Conservation (phyloP, 2,888 invertebrate genomes). For the Caenorhabditis angaria region DNA sequence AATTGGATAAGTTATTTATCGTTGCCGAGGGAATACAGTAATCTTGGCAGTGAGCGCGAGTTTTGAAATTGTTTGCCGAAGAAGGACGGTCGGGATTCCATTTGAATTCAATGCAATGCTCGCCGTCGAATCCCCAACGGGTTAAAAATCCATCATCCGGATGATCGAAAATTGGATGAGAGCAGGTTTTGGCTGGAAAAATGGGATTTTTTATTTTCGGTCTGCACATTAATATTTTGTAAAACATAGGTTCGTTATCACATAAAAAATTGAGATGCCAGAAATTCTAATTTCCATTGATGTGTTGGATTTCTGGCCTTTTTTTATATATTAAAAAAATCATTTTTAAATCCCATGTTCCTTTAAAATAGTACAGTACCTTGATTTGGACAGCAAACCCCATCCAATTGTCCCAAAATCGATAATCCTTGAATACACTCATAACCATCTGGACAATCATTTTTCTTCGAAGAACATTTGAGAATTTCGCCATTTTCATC, state of each 20-base stretch:
- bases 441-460: slow-evolving; percentile 50
- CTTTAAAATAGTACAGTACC: slow-evolving; percentile 12
- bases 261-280: too few relatives aligned
- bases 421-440: slow-evolving; percentile 67
- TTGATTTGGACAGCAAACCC: slow-evolving; percentile 63
- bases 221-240: too few relatives aligned
- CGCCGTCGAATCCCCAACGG: slow-evolving; percentile 64
- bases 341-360: background rate
- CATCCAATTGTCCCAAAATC: slow-evolving; percentile 52
- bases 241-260: too few relatives aligned
- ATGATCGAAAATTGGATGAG: slow-evolving; percentile 55
- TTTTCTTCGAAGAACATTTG: slow-evolving; percentile 53
- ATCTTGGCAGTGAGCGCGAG: slow-evolving; percentile 57
- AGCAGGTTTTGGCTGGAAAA: slow-evolving; percentile 51
- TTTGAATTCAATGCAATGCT: slow-evolving; percentile 51
- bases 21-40: too few relatives aligned
- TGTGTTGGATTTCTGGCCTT: too few relatives aligned
- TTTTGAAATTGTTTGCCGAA: slow-evolving; percentile 62
- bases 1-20: background rate
- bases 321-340: background rate
- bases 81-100: slow-evolving; percentile 63
- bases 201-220: background rate
- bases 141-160: slow-evolving; percentile 56
- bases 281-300: too few relatives aligned
- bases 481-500: slow-evolving; percentile 40